These are phyloP conservation scores for Ptychochromis oligacanthus DNA, from an alignment of 2,113 vertebrate genomes.

Conservation along the genomic window DNA sequence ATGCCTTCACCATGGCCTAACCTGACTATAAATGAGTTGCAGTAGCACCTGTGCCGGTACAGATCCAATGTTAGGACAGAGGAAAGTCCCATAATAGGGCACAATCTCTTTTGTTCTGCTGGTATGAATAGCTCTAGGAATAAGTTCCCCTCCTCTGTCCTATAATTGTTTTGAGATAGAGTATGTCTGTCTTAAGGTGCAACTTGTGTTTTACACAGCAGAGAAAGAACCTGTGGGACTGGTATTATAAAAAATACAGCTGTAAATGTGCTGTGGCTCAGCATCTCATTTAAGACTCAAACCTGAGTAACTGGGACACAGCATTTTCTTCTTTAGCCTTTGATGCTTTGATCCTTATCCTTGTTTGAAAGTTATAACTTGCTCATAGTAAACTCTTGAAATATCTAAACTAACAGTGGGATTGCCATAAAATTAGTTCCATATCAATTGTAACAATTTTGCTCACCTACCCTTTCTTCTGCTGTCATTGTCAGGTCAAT, in stretches of 20 bases:
- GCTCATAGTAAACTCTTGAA: too few species aligned
- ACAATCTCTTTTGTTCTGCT: constrained; percentile 55
- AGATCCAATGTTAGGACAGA: constrained; percentile 51
- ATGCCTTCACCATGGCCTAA: constrained; percentile 60
- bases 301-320: not conserved
- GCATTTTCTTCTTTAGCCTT: not conserved
- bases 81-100: constrained; percentile 55
- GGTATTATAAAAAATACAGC: not conserved
- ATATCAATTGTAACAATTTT: not conserved
- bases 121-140: constrained; percentile 58
- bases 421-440: not conserved
- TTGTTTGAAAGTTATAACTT: not conserved
- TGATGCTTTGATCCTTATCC: not conserved
- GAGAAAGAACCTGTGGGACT: not conserved
- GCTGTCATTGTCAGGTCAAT: not conserved
- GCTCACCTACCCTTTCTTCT: not conserved
- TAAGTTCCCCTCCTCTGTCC: constrained; percentile 27
- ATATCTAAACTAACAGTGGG: too few species aligned
- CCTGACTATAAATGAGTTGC: constrained; percentile 65
- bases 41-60: constrained; percentile 60
- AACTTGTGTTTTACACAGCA: constrained; percentile 10
- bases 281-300: not conserved
- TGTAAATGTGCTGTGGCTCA: not conserved
- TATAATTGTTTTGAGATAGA: constrained; percentile 12
- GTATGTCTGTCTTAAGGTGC: not conserved